These are phyloP conservation scores for Argopecten irradians DNA, from an alignment of 1,140 invertebrate species.

Conservation along the genomic window DNA sequence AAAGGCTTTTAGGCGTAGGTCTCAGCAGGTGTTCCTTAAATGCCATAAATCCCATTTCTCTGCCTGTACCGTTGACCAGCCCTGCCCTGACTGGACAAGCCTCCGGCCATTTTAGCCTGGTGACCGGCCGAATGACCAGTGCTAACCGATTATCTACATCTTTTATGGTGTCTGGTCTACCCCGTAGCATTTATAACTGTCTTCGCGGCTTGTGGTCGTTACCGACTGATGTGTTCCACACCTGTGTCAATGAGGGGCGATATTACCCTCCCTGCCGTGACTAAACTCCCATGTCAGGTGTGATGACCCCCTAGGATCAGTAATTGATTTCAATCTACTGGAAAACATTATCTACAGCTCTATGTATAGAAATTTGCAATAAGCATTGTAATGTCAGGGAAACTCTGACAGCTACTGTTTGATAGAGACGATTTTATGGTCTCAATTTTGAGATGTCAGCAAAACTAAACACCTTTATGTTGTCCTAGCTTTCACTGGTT, in stretches of 20 bases:
- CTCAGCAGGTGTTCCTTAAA: not conserved
- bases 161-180: not conserved
- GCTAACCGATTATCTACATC: slow-evolving; percentile 6
- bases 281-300: not conserved
- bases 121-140: not conserved
- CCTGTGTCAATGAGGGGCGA: not conserved
- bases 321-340: slow-evolving; percentile 18
- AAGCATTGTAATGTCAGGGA: not conserved
- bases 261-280: not conserved
- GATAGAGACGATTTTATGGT: not conserved
- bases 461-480: not conserved
- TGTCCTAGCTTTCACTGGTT: not conserved
- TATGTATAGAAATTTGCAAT: slow-evolving; percentile 8
- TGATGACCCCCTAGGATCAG: not conserved
- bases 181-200: not conserved
- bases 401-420: not conserved
- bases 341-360: not conserved
- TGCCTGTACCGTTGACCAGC: not conserved
- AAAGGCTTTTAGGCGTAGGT: not conserved
- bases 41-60: not conserved
- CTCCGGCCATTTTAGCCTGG: not conserved
- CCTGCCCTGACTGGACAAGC: not conserved
- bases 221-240: not conserved
- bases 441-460: slow-evolving; percentile 9
- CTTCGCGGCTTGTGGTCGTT: not conserved